Evolutionary conservation across 2,888 invertebrate genomes (phyloP).

Genomic region (Neria commutata): DNA sequence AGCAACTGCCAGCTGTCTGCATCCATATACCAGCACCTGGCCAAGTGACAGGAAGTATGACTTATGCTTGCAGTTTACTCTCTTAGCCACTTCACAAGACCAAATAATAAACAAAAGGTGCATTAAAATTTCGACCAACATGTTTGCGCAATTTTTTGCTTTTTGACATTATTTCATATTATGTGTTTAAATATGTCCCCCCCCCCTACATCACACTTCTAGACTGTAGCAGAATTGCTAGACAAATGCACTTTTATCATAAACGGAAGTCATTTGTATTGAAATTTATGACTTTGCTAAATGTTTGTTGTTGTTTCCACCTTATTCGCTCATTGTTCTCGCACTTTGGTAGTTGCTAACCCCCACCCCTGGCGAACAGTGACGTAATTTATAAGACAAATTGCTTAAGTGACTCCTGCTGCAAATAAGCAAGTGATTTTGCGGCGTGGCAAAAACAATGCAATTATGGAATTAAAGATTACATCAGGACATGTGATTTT

Average conservation of each 20-base stretch:
- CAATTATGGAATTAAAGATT: too few relatives aligned
- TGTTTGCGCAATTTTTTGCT: neutral
- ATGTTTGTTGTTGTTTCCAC: neutral
- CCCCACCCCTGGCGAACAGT: too few relatives aligned
- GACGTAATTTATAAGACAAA: neutral
- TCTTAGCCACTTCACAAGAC: neutral
- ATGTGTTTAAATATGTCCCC: neutral
- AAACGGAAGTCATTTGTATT: conserved; percentile 6
- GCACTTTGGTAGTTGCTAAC: too few relatives aligned
- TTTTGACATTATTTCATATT: neutral
- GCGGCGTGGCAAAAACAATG: too few relatives aligned
- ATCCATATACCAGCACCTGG: too few relatives aligned
- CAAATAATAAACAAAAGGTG: neutral
- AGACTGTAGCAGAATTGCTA: too few relatives aligned
- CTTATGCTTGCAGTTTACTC: neutral
- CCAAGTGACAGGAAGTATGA: neutral
- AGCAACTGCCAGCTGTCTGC: too few relatives aligned
- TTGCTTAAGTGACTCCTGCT: neutral
- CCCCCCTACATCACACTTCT: neutral
- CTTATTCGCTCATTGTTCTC: too few relatives aligned
- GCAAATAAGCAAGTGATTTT: too few relatives aligned
- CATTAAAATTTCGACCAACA: neutral
- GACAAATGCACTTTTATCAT: conserved; percentile 16
- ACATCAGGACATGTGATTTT: too few relatives aligned
- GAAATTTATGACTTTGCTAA: conserved; percentile 6